Conservation (phyloP, 1,140 invertebrate genomes). For the Zaprionus inermis region DNA sequence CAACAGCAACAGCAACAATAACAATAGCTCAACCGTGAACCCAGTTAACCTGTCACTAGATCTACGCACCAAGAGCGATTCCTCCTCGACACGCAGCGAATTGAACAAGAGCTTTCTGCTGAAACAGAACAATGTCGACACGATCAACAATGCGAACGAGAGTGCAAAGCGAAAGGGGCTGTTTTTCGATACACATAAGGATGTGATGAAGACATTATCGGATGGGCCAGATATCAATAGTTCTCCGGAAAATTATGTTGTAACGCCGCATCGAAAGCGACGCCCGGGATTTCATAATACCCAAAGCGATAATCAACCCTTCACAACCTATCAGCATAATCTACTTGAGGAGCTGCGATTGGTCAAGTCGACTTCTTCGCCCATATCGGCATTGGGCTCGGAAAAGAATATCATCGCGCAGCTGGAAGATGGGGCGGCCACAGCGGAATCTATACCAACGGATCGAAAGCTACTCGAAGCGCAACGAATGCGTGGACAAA, state of each 20-base stretch:
- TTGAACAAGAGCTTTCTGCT: slow-evolving; percentile 50
- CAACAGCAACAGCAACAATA: slow-evolving; percentile 47
- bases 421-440: slow-evolving; percentile 62
- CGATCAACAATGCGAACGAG: slow-evolving; percentile 61
- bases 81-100: slow-evolving; percentile 38
- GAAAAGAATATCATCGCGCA: slow-evolving; percentile 74
- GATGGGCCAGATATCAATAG: slow-evolving; percentile 88
- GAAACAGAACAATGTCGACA: slow-evolving; percentile 65
- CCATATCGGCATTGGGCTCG: slow-evolving; percentile 74
- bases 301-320: slow-evolving; percentile 92
- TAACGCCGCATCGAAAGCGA: slow-evolving; percentile 92
- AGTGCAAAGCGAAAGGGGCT: slow-evolving; percentile 88
- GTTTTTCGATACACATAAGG: slow-evolving; percentile 87
- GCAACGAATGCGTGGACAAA: slow-evolving; percentile 68
- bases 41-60: slow-evolving; percentile 91
- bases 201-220: slow-evolving; percentile 86
- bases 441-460: slow-evolving; percentile 62
- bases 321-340: slow-evolving; percentile 90
- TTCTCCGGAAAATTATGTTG: slow-evolving; percentile 90
- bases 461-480: slow-evolving; percentile 67
- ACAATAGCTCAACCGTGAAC: slow-evolving; percentile 85
- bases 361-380: slow-evolving; percentile 77
- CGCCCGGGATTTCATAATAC: slow-evolving; percentile 93
- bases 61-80: slow-evolving; percentile 84
- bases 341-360: slow-evolving; percentile 87